These are phyloP conservation scores for Sarcophaga bullata DNA, from an alignment of 1,140 invertebrate genomes.

Conservation along the genomic window DNA sequence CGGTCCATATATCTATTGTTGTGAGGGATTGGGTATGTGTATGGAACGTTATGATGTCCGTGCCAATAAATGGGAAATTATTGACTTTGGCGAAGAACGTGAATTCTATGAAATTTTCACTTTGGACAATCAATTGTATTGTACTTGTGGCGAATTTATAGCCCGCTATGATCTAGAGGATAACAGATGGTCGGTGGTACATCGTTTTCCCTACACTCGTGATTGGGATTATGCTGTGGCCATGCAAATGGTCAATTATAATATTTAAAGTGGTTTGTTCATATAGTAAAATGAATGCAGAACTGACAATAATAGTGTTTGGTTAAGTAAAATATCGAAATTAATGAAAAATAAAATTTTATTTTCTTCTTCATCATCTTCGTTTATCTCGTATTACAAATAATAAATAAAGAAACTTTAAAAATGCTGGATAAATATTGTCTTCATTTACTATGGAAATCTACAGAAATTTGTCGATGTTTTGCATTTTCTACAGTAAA, in stretches of 20 bases:
- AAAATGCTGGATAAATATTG: no score
- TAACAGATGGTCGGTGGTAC: constrained; percentile 41
- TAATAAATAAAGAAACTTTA: no score
- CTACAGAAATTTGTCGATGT: no score
- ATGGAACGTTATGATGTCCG: constrained; percentile 47
- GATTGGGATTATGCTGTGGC: constrained; percentile 47
- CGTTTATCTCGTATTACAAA: no score
- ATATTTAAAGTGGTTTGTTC: not conserved
- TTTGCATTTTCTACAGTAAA: no score
- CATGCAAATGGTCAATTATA: constrained; percentile 43
- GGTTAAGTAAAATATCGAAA: not conserved
- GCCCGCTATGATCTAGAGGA: constrained; percentile 37
- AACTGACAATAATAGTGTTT: not conserved
- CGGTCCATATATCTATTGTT: constrained; percentile 44
- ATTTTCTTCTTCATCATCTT: no score
- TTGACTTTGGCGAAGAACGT: constrained; percentile 45
- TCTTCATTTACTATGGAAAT: no score
- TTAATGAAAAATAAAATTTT: no score
- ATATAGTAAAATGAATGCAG: not conserved
- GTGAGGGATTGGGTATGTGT: constrained; percentile 46
- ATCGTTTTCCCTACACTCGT: constrained; percentile 35
- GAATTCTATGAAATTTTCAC: constrained; percentile 48
- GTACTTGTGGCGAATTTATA: constrained; percentile 43
- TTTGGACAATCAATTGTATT: constrained; percentile 44
- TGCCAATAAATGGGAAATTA: constrained; percentile 45